These are phyloP conservation scores for Apostichopus leukothele DNA, from an alignment of 53 echinoderm and acorn worm species.

Conservation along the genomic window DNA sequence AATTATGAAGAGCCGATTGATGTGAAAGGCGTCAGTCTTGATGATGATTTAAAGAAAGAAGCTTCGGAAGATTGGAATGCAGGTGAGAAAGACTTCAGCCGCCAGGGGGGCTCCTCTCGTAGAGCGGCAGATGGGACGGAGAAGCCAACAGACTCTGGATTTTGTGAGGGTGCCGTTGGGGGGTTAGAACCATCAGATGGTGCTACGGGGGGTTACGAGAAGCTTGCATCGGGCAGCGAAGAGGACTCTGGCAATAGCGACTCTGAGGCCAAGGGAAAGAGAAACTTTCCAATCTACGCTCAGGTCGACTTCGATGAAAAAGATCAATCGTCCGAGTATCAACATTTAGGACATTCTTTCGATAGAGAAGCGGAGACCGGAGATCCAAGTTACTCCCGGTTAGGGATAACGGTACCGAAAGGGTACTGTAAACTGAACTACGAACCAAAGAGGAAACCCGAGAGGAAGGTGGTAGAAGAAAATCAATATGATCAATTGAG, in stretches of 20 bases:
- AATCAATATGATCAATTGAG: constrained; percentile 35
- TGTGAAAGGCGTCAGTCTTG: neutral
- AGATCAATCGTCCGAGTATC: constrained; percentile 7
- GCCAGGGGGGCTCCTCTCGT: constrained; percentile 4
- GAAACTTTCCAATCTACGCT: constrained; percentile 17
- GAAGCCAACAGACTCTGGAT: constrained; percentile 40
- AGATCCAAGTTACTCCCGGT: constrained; percentile 21
- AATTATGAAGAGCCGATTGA: constrained; percentile 36
- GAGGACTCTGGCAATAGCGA: constrained; percentile 15
- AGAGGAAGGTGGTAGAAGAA: neutral
- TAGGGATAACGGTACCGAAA: neutral
- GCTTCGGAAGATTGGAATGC: neutral
- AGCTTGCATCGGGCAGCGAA: constrained; percentile 6
- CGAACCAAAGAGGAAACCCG: constrained; percentile 37
- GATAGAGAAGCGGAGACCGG: neutral
- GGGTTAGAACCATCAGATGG: constrained; percentile 3
- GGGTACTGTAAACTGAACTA: constrained; percentile 31
- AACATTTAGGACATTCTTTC: constrained; percentile 23
- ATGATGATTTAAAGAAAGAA: constrained; percentile 25
- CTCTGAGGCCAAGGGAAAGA: constrained; percentile 6
- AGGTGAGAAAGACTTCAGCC: neutral
- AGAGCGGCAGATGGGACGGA: constrained; percentile 24
- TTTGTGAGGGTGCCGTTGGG: constrained; percentile 42
- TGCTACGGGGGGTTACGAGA: constrained; percentile 23
- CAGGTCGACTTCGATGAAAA: constrained; percentile 18